Base-by-base conservation (phyloP, 2,797 vertebrate species). In the Enteromius paludinosus region DNA sequence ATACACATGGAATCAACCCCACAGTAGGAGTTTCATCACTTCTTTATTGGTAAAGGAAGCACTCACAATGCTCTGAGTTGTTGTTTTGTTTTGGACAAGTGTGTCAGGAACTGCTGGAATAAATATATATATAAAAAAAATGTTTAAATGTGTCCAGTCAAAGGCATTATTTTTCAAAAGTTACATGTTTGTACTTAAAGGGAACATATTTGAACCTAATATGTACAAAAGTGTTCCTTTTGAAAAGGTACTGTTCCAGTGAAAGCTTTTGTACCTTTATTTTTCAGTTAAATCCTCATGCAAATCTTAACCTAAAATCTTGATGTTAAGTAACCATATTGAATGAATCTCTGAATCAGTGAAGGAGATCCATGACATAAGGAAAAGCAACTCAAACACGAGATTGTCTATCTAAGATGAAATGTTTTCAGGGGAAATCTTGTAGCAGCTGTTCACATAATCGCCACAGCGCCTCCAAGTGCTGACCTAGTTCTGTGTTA, bases 401-500 rank as follows among this genome's bases (percentile, higher is more conserved):
- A 4, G 38, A 10, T 15, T 25, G 14, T 25, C 35, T 68, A 3
- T 11, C 18, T 73, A 30, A 15, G 64, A n/a, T 33, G 30, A 49
- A 69, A n/a, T 3, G 3, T 52, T 45, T 66, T 61, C 11, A 81
- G n/a, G 23, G 20, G n/a, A 17, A 79, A 38, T 35, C 17, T 66
- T 33, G n/a, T 18, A 68, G 18, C n/a, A 6, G 49, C 43, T 68
- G 20, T 81, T 77, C 20, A 45, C 18, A 35, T 61, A 41, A 68
- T 25, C 56, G 43, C 25, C 23, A 81, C 17, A 30, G 56, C 62
- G 4, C 71, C 75, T 68, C n/a, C 70, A 61, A 59, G 25, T 54
- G 85, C 78, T 69, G 85, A 80, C 81, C 79, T 49, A 82, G 41
- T 82, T 87, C 43, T 52, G 77, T n/a, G 25, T 28, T 9, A 12